Conservation (phyloP, 1,140 invertebrate species). For the Rhyzopertha dominica region DNA sequence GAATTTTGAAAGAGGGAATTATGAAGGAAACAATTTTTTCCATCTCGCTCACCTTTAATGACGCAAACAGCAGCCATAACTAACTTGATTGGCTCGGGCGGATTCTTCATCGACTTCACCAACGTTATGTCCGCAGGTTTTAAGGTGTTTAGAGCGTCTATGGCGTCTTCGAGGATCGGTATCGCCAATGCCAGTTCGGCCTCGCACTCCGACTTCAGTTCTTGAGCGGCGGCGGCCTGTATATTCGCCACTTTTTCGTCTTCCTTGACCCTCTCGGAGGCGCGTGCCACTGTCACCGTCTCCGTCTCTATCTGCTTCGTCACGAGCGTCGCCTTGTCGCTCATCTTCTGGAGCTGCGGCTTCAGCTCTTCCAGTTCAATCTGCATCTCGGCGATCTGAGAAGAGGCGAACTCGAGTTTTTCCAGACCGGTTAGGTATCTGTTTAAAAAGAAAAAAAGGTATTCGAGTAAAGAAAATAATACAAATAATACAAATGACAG, state of each 20-base stretch:
- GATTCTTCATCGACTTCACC: constrained; percentile 98
- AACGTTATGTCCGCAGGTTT: constrained; percentile 92
- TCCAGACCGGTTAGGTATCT: constrained; percentile 80
- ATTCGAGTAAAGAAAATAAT: too few relatives aligned
- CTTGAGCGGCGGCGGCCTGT: constrained; percentile 78
- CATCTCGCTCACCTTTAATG: constrained; percentile 61
- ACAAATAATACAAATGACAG: too few relatives aligned
- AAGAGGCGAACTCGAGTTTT: constrained; percentile 78
- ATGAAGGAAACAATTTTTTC: background rate
- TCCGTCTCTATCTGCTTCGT: constrained; percentile 83
- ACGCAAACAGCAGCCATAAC: constrained; percentile 96
- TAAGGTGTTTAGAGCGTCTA: constrained; percentile 82
- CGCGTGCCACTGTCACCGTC: constrained; percentile 78
- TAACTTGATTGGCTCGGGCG: constrained; percentile 84
- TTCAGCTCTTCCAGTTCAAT: constrained; percentile 71
- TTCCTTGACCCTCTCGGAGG: constrained; percentile 74
- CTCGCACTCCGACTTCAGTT: constrained; percentile 85
- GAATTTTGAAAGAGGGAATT: constrained; percentile 41
- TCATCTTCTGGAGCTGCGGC: constrained; percentile 79
- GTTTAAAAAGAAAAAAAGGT: too few relatives aligned
- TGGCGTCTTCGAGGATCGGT: constrained; percentile 78
- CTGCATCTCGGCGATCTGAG: constrained; percentile 73
- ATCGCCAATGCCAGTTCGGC: constrained; percentile 84
- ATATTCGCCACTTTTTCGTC: constrained; percentile 88
- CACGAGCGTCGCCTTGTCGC: constrained; percentile 76